Percentiles rank a stretch among this genome's conserved stretches.
Conservation (phyloP, 2,113 vertebrate genomes). For the Peromyscus californicus region DNA sequence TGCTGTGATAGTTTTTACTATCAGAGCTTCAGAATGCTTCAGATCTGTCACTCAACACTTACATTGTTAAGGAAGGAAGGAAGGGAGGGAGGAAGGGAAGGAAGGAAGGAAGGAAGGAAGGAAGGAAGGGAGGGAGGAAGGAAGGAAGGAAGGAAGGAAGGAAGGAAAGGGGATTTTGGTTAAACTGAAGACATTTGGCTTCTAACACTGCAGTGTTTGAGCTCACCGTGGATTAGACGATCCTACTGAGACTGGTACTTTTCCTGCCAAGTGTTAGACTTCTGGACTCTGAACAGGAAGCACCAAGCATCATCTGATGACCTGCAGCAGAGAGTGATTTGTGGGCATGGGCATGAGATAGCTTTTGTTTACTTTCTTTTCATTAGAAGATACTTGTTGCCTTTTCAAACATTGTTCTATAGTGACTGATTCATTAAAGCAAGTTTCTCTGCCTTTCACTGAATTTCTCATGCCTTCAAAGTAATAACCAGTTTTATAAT, state of each 20-base stretch:
- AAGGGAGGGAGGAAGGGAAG: slow-evolving; percentile 18
- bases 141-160: not conserved
- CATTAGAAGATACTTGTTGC: slow-evolving; percentile 61
- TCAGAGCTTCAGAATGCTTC: not conserved
- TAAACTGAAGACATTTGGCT: not conserved
- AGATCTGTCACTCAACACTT: not conserved
- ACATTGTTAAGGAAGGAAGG: not conserved
- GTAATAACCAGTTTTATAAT: slow-evolving; percentile 80
- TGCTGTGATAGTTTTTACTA: not conserved
- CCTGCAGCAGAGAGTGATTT: slow-evolving; percentile 32
- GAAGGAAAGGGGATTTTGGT: slow-evolving; percentile 45
- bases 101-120: not conserved
- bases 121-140: not conserved
- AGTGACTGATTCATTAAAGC: slow-evolving; percentile 53
- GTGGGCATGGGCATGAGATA: slow-evolving; percentile 11
- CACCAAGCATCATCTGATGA: not conserved
- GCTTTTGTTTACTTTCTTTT: slow-evolving; percentile 47
- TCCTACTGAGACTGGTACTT: slow-evolving; percentile 34
- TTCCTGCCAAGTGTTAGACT: slow-evolving; percentile 7
- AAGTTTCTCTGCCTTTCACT: slow-evolving; percentile 59
- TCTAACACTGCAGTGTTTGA: slow-evolving; percentile 40
- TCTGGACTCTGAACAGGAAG: not conserved
- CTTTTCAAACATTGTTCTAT: slow-evolving; percentile 39
- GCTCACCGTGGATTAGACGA: not conserved
- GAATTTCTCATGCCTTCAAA: slow-evolving; percentile 73